Evolutionary conservation across 2,797 vertebrate genomes (phyloP).

Genomic region (Myiotriccus ornatus): DNA sequence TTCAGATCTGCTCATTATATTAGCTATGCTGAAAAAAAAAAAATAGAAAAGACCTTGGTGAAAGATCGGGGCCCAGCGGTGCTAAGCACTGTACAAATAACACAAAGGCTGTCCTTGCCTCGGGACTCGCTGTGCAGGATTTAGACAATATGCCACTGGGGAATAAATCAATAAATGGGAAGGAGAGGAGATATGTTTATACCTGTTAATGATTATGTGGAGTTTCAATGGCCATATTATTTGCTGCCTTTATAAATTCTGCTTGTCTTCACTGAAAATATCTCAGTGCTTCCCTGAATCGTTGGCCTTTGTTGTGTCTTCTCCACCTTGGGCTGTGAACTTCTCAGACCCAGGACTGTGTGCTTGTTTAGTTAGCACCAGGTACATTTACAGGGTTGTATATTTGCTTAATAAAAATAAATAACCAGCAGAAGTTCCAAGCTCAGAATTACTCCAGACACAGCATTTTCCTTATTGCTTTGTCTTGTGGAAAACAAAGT

Average conservation of each 20-base stretch:
- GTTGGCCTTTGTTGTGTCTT: not conserved
- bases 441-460: conserved; percentile 58
- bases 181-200: conserved; percentile 40
- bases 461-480: conserved; percentile 67
- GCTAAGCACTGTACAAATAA: conserved; percentile 59
- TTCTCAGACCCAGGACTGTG: not conserved
- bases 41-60: not conserved
- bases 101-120: conserved; percentile 61
- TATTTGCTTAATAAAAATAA: conserved; percentile 70
- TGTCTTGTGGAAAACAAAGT: conserved; percentile 65
- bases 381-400: conserved; percentile 42
- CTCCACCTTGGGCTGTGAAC: not conserved
- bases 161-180: conserved; percentile 54
- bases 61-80: not conserved
- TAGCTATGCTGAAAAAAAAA: conserved; percentile 10
- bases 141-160: conserved; percentile 27
- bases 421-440: conserved; percentile 52
- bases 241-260: conserved; percentile 7
- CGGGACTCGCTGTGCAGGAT: not conserved
- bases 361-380: conserved; percentile 46
- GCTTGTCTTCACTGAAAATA: not conserved
- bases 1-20: conserved; percentile 31
- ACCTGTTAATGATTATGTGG: conserved; percentile 37
- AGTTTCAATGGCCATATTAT: not conserved
- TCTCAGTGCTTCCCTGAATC: not conserved